phyloP scores from a whole-genome alignment of 2,888 invertebrate species.

The Spodoptera exigua region DNA sequence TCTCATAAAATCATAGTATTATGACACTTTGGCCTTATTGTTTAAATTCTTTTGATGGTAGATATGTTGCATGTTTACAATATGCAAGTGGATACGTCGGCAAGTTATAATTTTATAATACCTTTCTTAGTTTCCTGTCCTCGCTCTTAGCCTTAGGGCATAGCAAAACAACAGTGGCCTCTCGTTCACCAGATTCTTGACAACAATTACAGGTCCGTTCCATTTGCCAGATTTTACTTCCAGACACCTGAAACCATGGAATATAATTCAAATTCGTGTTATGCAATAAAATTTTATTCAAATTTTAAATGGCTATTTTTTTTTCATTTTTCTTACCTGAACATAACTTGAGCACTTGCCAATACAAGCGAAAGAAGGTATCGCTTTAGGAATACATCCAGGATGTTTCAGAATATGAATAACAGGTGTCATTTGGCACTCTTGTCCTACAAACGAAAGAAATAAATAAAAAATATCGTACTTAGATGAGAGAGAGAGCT shows the following conservation, averaged over 20 bases:
- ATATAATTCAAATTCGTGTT: neutral
- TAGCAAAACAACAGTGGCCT: slow-evolving; percentile 95
- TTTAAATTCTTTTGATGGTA: no score
- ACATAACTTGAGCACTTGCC: slow-evolving; percentile 97
- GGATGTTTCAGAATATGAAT: slow-evolving; percentile 97
- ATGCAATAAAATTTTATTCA: neutral
- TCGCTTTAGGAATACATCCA: slow-evolving; percentile 97
- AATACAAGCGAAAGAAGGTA: slow-evolving; percentile 97
- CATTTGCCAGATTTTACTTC: slow-evolving; percentile 98
- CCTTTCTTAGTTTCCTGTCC: slow-evolving; percentile 95
- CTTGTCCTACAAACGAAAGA: slow-evolving; percentile 87
- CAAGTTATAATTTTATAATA: slow-evolving; percentile 65
- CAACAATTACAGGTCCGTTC: slow-evolving; percentile 98
- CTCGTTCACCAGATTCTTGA: slow-evolving; percentile 97
- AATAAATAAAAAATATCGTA: neutral
- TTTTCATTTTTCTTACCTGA: slow-evolving; percentile 90
- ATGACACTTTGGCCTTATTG: no score
- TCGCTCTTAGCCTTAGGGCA: slow-evolving; percentile 97
- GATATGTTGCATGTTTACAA: no score
- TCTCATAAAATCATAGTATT: no score
- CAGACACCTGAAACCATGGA: slow-evolving; percentile 91
- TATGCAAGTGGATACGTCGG: no score
- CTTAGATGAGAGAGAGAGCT: no score
- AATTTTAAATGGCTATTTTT: neutral
- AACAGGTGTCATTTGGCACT: slow-evolving; percentile 97